Base-by-base conservation (phyloP, 2,797 vertebrate species). In the Arctocebus calabarensis region DNA sequence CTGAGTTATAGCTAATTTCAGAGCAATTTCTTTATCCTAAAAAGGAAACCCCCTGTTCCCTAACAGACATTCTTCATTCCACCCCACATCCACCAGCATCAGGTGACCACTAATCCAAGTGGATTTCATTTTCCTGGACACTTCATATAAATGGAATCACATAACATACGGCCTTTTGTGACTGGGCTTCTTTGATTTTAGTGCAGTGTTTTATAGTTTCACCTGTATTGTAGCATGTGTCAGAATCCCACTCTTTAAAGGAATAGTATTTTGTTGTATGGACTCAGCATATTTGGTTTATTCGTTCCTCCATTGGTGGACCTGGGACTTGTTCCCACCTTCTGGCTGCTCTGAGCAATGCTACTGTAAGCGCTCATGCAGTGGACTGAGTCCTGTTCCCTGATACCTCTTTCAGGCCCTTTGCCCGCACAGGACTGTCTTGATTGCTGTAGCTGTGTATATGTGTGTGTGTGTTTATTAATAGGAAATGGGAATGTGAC, bases 101-200 rank as follows among this genome's bases (percentile, higher is more conserved):
- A 22, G 20, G 59, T 37, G 14, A 2, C 68, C 45, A 3, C 59
- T 14, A 2, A 1, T 29, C 23, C 4, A 5, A 40, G 3, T 32
- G 57, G 27, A 19, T 59, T 11, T 48, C 14, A 32, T 5, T 27
- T 48, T 78, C 20, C 20, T 52, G 25, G 48, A 6, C 10, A 7
- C 59, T 11, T n/a, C 13, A 11, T 7, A 4, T 78, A 55, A 34
- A 34, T 70, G 66, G n/a, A 70, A 70, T 19, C 62, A 25, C 8
- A 3, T 1, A 4, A 0, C 16, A 0, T 0, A 7, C 20, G 27
- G 43, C 86, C 17, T 2, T 45, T 22, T 9, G 16, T 43, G 43
- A 32, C 7, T 37, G 70, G 61, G 19, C 14, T 25, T 20, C 55
- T 74, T 45, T 52, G 43, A 37, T 57, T 19, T 23, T 17, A 4